A percentile compares a stretch with the other conserved stretches of the same genome.
Conservation (phyloP, 2,888 invertebrate genomes). For the Oscheius sp. region DNA sequence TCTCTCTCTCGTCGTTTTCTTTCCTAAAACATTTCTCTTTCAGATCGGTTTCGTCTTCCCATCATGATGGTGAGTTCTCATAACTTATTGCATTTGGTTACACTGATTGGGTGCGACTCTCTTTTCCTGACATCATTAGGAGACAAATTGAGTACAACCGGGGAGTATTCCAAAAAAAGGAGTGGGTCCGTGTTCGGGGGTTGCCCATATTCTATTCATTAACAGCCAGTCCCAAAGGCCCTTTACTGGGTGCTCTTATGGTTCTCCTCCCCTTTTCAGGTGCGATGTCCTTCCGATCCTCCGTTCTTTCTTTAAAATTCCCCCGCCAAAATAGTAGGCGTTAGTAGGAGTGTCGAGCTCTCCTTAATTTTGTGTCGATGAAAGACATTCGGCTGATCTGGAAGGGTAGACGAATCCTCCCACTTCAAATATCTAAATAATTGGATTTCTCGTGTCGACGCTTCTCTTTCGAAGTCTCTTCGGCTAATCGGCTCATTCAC, state of each 20-base stretch:
- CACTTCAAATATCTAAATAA: slow-evolving; percentile 5
- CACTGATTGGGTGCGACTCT: background rate
- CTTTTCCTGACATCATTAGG: background rate
- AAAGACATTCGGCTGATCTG: too few relatives aligned
- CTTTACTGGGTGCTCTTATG: background rate
- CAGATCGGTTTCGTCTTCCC: slow-evolving; percentile 22
- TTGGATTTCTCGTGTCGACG: slow-evolving; percentile 16
- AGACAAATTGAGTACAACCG: slow-evolving; percentile 1
- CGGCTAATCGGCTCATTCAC: slow-evolving; percentile 26
- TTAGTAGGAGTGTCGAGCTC: too few relatives aligned
- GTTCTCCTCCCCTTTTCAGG: too few relatives aligned
- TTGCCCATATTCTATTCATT: slow-evolving; percentile 25
- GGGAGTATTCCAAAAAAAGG: background rate
- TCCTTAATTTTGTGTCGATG: too few relatives aligned
- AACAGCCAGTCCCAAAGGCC: background rate
- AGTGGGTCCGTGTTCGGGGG: background rate
- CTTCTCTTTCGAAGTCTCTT: slow-evolving; percentile 22
- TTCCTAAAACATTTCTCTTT: background rate
- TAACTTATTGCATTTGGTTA: background rate
- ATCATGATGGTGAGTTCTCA: slow-evolving; percentile 23
- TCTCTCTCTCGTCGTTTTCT: background rate
- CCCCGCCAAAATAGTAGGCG: too few relatives aligned
- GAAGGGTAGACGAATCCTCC: background rate
- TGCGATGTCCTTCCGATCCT: too few relatives aligned
- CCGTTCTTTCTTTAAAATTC: background rate